Evolutionary conservation across 1,140 invertebrate species (phyloP), one percentile per base, ranked within the genome.

Genomic region (Agraylea sexmaculata): DNA sequence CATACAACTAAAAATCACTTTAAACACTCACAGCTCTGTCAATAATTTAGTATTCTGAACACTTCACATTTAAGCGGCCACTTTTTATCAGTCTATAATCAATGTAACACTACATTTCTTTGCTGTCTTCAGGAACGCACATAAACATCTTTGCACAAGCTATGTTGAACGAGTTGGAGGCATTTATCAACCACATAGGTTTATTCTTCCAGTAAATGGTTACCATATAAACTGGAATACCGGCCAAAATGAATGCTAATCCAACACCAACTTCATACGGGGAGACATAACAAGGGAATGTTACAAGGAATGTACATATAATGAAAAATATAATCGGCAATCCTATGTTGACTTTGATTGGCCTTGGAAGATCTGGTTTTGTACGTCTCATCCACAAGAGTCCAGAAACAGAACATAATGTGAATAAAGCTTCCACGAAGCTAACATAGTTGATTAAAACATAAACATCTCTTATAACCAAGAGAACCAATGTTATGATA

Each of bases 391-490:
- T 66, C 74, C 84, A 92, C 4, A 97, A 59, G 18, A 97, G 65
- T 16, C 88, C 90, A 11, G 76, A 70, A 1, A 97, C 80, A 10
- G 90, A 91, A 17, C 85, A 66, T 10, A 86, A 73, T n/a, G 86
- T 92, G 56, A 96, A 95, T n/a, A 91, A 64, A 8, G 87, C 80
- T 64, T 96, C 91, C 30, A 93, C 87, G 55, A 93, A 93, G 34
- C 84, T 87, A 16, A 91, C 82, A 60, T 92, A 96, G 57, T 92
- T 90, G 45, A 97, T 94, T 12, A 97, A 72, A 3, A 75, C 72
- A 60, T 89, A 89, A n/a, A 93, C 79, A 59, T 95, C 81, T 53
- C 79, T 76, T 18, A 82, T 83, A 48, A 82, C 70, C n/a, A 95
- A 63, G 51, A 93, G 73, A 7, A 79, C 55, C 19, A 95, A 57